Evolutionary conservation across 2,888 invertebrate species (phyloP), one percentile per base, ranked within the genome.

Genomic region (Sympetrum striolatum): DNA sequence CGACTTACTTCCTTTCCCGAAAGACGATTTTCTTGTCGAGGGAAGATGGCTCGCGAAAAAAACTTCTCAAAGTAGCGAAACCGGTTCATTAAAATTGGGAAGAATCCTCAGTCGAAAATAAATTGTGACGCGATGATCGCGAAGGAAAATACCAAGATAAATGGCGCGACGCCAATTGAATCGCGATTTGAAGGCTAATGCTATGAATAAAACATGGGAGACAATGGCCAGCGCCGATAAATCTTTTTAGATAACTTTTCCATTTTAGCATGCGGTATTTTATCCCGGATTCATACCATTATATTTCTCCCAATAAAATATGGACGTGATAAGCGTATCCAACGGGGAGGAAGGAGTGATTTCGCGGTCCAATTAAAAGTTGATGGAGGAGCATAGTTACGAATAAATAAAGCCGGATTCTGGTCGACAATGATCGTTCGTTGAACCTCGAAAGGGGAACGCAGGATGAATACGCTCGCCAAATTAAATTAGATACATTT

Each of bases 201-300:
- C 86, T 37, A 64, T 86, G 86, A 86, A 86, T 86, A 86, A 86
- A 86, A 86, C 86, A 86, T 86, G 60, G 35, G 82, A 82, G n/a
- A 64, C 86, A 86, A 86, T 64, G 64, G 60, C 0, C 22, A 64
- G 37, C 37, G 37, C n/a, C 86, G 31, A 86, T 86, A 86, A 86
- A 86, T 86, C 86, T 86, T 60, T 37, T 37, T n/a, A 86, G 58
- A n/a, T 60, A 86, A 86, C 86, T 86, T 86, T 58, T 60, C 86
- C 60, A 37, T 86, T 64, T 86, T 86, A 60, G 86, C 86, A 58
- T 31, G 37, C 15, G 86, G 60, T n/a, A 86, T 64, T 60, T 64
- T 64, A 37, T 86, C 37, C 60, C 60, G n/a, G 60, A 22, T 86
- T 37, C 37, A 15, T 64, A 60, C 86, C 64, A 86, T 86, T 86